Conservation (phyloP, 2,888 invertebrate species). For the Zelleria hepariella region DNA sequence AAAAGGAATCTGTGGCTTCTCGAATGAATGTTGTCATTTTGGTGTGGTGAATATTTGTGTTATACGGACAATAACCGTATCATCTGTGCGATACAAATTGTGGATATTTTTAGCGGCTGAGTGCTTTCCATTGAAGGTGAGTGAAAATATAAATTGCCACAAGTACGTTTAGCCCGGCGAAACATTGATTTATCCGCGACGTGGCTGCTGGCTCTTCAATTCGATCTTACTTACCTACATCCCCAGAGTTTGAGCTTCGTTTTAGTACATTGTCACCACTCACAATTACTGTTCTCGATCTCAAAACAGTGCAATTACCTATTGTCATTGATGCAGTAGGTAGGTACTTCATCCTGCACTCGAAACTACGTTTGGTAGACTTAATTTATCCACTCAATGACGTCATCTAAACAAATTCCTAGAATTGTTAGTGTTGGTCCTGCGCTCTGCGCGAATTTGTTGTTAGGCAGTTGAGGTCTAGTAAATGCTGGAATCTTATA, state of each 20-base stretch:
- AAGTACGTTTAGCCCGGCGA: conserved; percentile 22
- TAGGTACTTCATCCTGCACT: not conserved
- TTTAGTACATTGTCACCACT: not conserved
- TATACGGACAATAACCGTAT: conserved; percentile 69
- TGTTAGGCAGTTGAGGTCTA: conserved; percentile 13
- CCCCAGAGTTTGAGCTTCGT: not conserved
- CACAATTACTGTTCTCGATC: not conserved
- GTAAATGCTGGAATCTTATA: conserved; percentile 38
- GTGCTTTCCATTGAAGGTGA: conserved; percentile 10
- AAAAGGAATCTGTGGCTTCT: conserved; percentile 43
- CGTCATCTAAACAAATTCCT: conserved; percentile 26
- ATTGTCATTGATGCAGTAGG: not conserved
- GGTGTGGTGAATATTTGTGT: conserved; percentile 71
- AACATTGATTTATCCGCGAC: conserved; percentile 46
- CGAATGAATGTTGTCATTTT: conserved; percentile 70
- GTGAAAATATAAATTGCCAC: conserved; percentile 1
- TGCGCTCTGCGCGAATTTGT: not conserved
- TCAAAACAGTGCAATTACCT: not conserved
- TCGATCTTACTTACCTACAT: conserved; percentile 4
- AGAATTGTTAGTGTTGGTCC: not conserved
- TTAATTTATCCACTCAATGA: conserved; percentile 21
- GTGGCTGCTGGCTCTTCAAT: conserved; percentile 31
- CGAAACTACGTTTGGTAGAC: not conserved
- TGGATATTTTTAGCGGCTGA: conserved; percentile 64
- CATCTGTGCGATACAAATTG: conserved; percentile 64